Percentiles rank a stretch among this genome's conserved stretches.
Conservation (phyloP, 2,797 vertebrate genomes). For the Streptopelia turtur region DNA sequence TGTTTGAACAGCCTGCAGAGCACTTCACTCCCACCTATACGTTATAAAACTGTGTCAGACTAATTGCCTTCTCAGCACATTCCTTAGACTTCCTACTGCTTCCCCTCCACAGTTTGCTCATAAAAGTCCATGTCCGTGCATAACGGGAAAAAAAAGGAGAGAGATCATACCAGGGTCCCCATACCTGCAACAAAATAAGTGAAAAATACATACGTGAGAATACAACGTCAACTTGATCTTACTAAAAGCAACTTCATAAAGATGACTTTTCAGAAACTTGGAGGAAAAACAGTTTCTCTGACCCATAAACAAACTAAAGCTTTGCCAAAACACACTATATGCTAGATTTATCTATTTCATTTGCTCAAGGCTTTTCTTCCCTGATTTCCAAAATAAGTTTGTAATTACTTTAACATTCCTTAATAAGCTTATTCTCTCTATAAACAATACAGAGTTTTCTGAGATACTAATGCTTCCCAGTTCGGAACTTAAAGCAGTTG, state of each 20-base stretch:
- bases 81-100: background rate
- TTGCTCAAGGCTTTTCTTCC: background rate
- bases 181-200: background rate
- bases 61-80: too few relatives aligned
- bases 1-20: constrained; percentile 12
- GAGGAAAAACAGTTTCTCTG: background rate
- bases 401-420: background rate
- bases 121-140: background rate
- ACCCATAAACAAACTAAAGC: background rate
- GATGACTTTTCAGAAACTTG: background rate
- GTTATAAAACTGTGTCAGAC: background rate
- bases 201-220: background rate
- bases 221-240: background rate
- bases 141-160: background rate
- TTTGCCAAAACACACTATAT: background rate
- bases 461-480: background rate
- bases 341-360: background rate
- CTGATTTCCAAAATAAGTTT: background rate
- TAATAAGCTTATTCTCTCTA: background rate
- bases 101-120: background rate
- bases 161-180: accelerated
- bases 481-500: background rate
- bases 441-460: background rate
- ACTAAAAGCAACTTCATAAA: background rate
- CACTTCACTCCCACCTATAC: background rate